These are phyloP conservation scores for Craniophora ligustri DNA, from an alignment of 2,888 invertebrate species.

Conservation along the genomic window DNA sequence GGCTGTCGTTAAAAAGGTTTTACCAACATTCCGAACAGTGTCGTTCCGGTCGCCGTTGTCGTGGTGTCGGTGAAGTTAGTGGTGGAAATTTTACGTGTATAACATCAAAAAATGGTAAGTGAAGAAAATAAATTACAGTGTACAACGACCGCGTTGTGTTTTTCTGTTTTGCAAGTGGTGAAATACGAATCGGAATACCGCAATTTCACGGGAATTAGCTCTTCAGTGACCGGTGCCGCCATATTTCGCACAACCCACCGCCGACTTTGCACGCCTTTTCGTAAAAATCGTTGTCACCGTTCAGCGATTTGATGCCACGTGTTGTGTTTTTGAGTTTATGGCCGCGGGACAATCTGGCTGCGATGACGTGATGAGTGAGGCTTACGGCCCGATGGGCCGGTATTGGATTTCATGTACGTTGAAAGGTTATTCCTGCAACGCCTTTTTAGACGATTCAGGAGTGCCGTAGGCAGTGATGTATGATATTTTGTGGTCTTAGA, in stretches of 20 bases:
- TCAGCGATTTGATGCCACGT: slow-evolving; percentile 88
- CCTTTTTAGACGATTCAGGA: slow-evolving; percentile 81
- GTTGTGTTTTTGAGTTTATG: slow-evolving; percentile 73
- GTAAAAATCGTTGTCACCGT: slow-evolving; percentile 83
- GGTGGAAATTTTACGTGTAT: slow-evolving; percentile 86
- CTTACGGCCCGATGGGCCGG: slow-evolving; percentile 64
- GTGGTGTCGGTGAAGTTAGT: slow-evolving; percentile 86
- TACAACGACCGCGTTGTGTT: slow-evolving; percentile 71
- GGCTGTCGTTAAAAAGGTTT: slow-evolving; percentile 75
- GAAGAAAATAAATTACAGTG: slow-evolving; percentile 80
- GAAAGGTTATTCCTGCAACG: slow-evolving; percentile 82
- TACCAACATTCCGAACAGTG: slow-evolving; percentile 85
- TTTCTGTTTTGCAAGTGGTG: slow-evolving; percentile 60
- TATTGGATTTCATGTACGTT: slow-evolving; percentile 86
- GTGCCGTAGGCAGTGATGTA: slow-evolving; percentile 49
- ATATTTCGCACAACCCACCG: slow-evolving; percentile 85
- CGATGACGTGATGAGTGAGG: slow-evolving; percentile 54
- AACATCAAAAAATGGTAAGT: slow-evolving; percentile 89
- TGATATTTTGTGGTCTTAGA: slow-evolving; percentile 46
- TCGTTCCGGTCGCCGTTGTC: slow-evolving; percentile 88
- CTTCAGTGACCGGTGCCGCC: slow-evolving; percentile 86
- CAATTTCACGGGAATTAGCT: slow-evolving; percentile 71
- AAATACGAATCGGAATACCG: slow-evolving; percentile 60
- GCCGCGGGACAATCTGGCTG: slow-evolving; percentile 47
- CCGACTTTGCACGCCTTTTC: slow-evolving; percentile 86